A percentile compares a stretch with the other conserved stretches of the same genome.
phyloP scores from a whole-genome alignment of 2,113 vertebrate species.

The Mustelus asterias region DNA sequence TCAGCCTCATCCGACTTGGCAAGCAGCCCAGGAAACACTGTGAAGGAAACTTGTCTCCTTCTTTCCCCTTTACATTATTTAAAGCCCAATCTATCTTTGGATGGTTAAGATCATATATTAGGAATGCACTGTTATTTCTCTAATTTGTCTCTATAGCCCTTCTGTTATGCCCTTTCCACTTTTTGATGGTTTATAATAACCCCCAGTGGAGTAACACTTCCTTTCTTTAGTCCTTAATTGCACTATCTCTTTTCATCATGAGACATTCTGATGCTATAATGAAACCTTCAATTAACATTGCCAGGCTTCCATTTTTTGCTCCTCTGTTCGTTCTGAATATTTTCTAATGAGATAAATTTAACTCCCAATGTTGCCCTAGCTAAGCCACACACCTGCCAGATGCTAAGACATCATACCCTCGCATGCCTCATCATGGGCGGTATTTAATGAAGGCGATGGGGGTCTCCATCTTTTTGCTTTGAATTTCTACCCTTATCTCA shows the following conservation, averaged over 20 bases:
- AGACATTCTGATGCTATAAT: neutral
- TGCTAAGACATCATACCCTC: neutral
- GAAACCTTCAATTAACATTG: neutral
- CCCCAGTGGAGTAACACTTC: neutral
- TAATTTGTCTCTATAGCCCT: neutral
- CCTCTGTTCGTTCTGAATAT: neutral
- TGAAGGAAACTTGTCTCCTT: neutral
- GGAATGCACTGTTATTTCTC: neutral
- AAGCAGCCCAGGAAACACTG: neutral
- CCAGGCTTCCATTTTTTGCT: neutral
- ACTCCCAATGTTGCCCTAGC: neutral
- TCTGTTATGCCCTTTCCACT: neutral
- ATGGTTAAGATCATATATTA: neutral
- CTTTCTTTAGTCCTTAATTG: neutral
- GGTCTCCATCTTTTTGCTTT: neutral
- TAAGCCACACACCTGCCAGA: neutral
- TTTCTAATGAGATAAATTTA: neutral
- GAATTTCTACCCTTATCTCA: neutral
- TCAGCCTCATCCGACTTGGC: neutral
- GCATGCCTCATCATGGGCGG: neutral
- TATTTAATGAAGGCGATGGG: neutral
- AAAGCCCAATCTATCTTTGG: neutral
- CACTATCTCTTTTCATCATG: neutral
- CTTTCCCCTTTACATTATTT: neutral
- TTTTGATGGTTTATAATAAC: neutral